Conservation (phyloP, 2,888 invertebrate species). For the Podotricha telesiphe region DNA sequence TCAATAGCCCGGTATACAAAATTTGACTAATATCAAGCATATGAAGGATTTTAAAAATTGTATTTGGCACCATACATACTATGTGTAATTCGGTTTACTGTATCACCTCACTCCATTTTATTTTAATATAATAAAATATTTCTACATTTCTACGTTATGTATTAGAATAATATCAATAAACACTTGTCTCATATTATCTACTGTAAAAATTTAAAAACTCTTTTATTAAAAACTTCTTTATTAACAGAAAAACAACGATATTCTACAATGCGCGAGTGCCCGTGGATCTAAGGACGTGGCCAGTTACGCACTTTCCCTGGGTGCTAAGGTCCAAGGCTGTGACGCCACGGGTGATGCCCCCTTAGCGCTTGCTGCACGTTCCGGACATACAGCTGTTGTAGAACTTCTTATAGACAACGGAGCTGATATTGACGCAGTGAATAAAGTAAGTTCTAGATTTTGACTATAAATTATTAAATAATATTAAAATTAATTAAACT, state of each 20-base stretch:
- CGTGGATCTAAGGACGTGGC: conserved; percentile 85
- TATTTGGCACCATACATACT: too few relatives aligned
- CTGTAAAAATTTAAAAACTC: background rate
- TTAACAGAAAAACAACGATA: conserved; percentile 86
- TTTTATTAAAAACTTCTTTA: background rate
- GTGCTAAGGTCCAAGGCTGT: conserved; percentile 85
- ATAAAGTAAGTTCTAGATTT: conserved; percentile 82
- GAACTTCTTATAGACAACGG: conserved; percentile 86
- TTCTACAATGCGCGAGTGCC: conserved; percentile 90
- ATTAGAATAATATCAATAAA: too few relatives aligned
- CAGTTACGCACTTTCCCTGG: conserved; percentile 83
- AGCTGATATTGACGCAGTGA: conserved; percentile 86
- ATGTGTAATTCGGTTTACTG: too few relatives aligned
- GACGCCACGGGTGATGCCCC: conserved; percentile 89
- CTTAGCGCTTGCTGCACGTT: conserved; percentile 89
- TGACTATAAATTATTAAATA: too few relatives aligned
- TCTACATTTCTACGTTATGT: too few relatives aligned
- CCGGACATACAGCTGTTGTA: conserved; percentile 87
- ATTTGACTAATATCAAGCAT: too few relatives aligned
- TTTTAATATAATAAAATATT: too few relatives aligned
- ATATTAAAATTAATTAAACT: too few relatives aligned
- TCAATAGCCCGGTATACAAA: too few relatives aligned
- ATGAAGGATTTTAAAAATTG: too few relatives aligned
- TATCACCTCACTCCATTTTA: too few relatives aligned
- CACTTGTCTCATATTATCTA: too few relatives aligned